Percentiles rank a stretch among this genome's conserved stretches.
Conservation (phyloP, 2,797 vertebrate genomes). For the Cuculus canorus region DNA sequence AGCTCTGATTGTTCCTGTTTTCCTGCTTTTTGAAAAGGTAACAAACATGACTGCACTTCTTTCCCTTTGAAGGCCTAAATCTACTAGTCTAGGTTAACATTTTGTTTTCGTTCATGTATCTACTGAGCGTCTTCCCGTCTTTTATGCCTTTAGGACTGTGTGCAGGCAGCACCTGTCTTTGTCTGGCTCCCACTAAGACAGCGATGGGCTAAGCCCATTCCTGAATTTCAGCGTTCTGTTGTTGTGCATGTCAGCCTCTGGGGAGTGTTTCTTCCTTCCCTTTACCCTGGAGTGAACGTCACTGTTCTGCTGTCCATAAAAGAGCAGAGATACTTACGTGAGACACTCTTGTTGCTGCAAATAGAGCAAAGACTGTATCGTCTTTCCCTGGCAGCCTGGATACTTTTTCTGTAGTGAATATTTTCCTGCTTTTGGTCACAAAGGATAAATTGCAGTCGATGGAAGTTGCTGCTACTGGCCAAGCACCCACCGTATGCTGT, state of each 20-base stretch:
- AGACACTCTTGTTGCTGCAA: neutral
- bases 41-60: neutral
- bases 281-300: rapidly evolving
- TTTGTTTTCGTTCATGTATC: neutral
- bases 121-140: neutral
- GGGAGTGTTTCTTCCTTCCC: neutral
- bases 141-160: neutral
- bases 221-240: rapidly evolving
- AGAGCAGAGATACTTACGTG: neutral
- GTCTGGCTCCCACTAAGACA: neutral
- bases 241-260: neutral
- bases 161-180: neutral
- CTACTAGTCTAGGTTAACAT: neutral
- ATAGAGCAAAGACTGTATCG: rapidly evolving
- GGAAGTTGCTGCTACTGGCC: neutral
- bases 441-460: neutral
- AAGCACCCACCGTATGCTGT: neutral
- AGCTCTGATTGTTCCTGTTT: neutral
- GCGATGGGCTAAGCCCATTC: neutral
- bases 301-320: neutral
- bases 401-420: neutral
- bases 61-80: neutral
- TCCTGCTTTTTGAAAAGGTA: neutral
- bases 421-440: neutral
- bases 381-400: neutral